Percentiles rank a stretch among this genome's conserved stretches.
phyloP scores from a whole-genome alignment of 2,797 vertebrate species.

The Poeciliopsis paucimaculata region DNA sequence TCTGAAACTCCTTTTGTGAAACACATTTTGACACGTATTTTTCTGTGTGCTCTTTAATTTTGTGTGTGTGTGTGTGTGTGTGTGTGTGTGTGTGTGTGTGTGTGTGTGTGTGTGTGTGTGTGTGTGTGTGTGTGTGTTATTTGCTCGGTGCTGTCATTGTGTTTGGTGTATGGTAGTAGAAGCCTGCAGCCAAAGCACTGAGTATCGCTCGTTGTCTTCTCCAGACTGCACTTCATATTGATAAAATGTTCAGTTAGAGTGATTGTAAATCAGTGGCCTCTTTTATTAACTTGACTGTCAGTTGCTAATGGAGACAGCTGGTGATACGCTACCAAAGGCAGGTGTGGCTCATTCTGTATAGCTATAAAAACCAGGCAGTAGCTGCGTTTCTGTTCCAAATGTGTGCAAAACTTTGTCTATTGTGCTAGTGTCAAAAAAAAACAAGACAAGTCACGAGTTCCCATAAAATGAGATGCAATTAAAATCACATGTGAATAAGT shows the following conservation, averaged over 20 bases:
- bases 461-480: no score
- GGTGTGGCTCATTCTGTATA: background rate
- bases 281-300: slow-evolving; percentile 6
- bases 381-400: no score
- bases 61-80: slow-evolving; percentile 5
- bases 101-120: background rate
- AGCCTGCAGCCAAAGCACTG: slow-evolving; percentile 67
- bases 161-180: slow-evolving; percentile 21
- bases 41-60: slow-evolving; percentile 46
- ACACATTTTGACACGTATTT: slow-evolving; percentile 43
- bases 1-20: slow-evolving; percentile 58
- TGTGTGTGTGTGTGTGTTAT: slow-evolving; percentile 3
- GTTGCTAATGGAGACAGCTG: slow-evolving; percentile 25
- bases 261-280: slow-evolving; percentile 20
- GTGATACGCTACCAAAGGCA: background rate
- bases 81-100: slow-evolving; percentile 15
- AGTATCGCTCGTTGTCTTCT: slow-evolving; percentile 3
- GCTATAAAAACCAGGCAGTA: background rate
- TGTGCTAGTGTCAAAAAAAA: no score
- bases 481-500: no score
- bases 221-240: slow-evolving; percentile 26
- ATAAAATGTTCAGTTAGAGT: slow-evolving; percentile 16
- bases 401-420: no score
- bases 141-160: slow-evolving; percentile 31
- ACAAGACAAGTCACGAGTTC: no score